Evolutionary conservation across 2,113 vertebrate genomes (phyloP).

Genomic region (Propithecus coquereli): DNA sequence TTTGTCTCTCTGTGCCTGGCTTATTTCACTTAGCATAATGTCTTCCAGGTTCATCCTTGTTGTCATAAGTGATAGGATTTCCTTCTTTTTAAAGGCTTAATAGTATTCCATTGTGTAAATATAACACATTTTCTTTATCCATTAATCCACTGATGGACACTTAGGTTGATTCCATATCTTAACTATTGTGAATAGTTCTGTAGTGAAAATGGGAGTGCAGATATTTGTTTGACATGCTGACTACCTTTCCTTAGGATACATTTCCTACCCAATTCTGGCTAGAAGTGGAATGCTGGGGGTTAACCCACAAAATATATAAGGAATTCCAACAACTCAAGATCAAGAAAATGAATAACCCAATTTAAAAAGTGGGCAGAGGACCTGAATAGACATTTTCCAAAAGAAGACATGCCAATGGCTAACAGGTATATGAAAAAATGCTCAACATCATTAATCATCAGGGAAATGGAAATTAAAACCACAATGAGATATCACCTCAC

Average conservation of each 20-base stretch:
- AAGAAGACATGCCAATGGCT: background rate
- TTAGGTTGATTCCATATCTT: background rate
- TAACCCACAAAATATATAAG: background rate
- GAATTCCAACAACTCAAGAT: background rate
- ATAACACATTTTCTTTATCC: background rate
- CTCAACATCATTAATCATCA: background rate
- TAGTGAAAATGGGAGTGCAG: background rate
- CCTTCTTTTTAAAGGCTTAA: background rate
- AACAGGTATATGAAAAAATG: background rate
- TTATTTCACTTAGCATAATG: background rate
- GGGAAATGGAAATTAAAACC: background rate
- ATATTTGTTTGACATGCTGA: background rate
- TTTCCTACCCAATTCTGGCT: background rate
- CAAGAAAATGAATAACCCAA: background rate
- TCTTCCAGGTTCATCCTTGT: background rate
- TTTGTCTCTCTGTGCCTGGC: background rate
- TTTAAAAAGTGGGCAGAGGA: background rate
- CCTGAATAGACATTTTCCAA: background rate
- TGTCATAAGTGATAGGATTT: background rate
- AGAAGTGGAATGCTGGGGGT: background rate
- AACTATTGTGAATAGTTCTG: background rate
- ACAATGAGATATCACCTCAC: background rate
- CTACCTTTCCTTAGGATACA: background rate
- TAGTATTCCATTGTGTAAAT: background rate
- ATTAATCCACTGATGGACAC: background rate